These are phyloP conservation scores for Drosophila parvula DNA, from an alignment of 1,140 invertebrate species.

Conservation along the genomic window DNA sequence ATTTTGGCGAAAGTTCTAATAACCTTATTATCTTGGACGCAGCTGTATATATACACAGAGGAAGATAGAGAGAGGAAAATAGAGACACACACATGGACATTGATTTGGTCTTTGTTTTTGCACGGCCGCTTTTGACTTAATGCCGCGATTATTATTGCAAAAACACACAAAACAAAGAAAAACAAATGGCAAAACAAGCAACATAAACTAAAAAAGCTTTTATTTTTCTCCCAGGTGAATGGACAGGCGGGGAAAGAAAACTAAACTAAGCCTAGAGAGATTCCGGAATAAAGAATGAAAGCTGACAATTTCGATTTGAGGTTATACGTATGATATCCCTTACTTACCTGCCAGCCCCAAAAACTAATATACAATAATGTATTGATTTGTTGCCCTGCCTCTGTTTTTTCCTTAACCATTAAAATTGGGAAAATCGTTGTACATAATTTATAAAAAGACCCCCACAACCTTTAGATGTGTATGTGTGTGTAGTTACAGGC, in stretches of 20 bases:
- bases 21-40: constrained; percentile 16
- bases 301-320: constrained; percentile 39
- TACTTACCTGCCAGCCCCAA: neutral
- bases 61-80: neutral
- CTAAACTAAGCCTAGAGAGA: constrained; percentile 8
- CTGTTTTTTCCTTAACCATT: constrained; percentile 23
- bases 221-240: constrained; percentile 9
- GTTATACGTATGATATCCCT: constrained; percentile 10
- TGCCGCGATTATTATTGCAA: constrained; percentile 65
- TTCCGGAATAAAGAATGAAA: constrained; percentile 15
- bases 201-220: constrained; percentile 49
- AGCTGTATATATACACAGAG: neutral
- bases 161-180: constrained; percentile 32
- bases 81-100: constrained; percentile 44
- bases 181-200: constrained; percentile 25
- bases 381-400: constrained; percentile 31
- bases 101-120: constrained; percentile 67
- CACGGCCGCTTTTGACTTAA: constrained; percentile 50
- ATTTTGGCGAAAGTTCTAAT: constrained; percentile 14
- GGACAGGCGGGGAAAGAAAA: neutral
- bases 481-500: constrained; percentile 36
- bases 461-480: neutral
- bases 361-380: constrained; percentile 4
- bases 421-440: constrained; percentile 40
- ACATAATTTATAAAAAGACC: constrained; percentile 58